Percentiles rank a stretch among this genome's conserved stretches.
Conservation (phyloP, 2,113 vertebrate genomes). For the Microcebus lehilahytsara region DNA sequence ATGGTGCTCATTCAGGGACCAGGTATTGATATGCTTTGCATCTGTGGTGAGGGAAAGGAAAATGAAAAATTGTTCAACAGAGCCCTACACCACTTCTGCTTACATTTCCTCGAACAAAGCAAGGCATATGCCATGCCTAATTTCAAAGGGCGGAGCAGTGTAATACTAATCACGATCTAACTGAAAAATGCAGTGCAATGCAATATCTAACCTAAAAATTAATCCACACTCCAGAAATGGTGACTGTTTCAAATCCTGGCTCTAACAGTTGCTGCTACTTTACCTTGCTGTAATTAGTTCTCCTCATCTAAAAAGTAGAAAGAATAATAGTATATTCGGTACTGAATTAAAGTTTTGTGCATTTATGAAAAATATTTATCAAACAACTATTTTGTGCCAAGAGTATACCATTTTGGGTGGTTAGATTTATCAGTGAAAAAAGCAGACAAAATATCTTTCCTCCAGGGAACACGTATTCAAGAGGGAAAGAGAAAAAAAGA, state of each 20-base stretch:
- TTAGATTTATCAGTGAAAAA: neutral
- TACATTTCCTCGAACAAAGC: neutral
- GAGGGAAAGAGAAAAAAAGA: neutral
- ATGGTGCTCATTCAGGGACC: neutral
- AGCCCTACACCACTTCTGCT: neutral
- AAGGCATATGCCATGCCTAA: neutral
- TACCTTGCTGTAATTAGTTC: neutral
- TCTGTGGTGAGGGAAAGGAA: neutral
- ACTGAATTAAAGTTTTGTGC: neutral
- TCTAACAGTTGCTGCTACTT: neutral
- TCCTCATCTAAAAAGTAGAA: neutral
- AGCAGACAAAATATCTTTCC: neutral
- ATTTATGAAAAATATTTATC: neutral
- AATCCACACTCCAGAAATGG: neutral
- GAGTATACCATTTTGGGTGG: neutral
- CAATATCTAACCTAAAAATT: neutral
- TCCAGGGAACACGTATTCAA: neutral
- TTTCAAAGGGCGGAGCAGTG: neutral
- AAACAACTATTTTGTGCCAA: neutral
- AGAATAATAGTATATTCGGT: neutral
- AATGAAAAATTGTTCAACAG: neutral
- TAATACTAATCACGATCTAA: neutral
- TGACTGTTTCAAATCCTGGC: neutral
- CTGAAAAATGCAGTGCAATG: neutral
- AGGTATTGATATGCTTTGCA: neutral